phyloP scores from a whole-genome alignment of 2,888 invertebrate species.

The Himalopsyche kuldschensis region DNA sequence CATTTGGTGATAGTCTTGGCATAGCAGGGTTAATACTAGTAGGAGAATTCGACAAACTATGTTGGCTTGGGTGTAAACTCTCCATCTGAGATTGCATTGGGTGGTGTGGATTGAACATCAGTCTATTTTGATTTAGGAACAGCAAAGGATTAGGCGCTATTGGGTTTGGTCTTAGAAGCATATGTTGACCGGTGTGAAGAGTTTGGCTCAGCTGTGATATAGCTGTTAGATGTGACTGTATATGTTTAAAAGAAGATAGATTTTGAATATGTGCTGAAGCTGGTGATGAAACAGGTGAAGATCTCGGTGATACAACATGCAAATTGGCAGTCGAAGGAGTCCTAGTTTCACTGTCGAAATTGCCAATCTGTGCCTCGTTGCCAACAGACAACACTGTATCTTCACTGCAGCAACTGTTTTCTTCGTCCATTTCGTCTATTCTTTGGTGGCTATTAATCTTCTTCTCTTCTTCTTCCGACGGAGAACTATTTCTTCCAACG shows the following conservation, averaged over 20 bases:
- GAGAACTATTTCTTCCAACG: slow-evolving; percentile 20
- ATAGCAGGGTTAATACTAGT: slow-evolving; percentile 47
- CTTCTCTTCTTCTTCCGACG: slow-evolving; percentile 45
- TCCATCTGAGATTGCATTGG: slow-evolving; percentile 42
- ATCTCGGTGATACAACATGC: slow-evolving; percentile 40
- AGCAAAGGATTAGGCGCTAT: slow-evolving; percentile 57
- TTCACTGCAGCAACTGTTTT: slow-evolving; percentile 71
- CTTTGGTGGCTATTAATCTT: not conserved
- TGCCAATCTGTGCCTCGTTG: slow-evolving; percentile 67
- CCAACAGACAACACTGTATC: slow-evolving; percentile 83
- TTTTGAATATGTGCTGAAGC: slow-evolving; percentile 43
- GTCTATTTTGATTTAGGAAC: slow-evolving; percentile 55
- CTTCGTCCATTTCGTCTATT: slow-evolving; percentile 55
- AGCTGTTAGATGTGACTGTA: slow-evolving; percentile 69
- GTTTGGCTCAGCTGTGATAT: slow-evolving; percentile 67
- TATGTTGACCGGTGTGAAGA: slow-evolving; percentile 52
- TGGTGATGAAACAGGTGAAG: slow-evolving; percentile 42
- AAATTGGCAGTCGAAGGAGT: slow-evolving; percentile 36
- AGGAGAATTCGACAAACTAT: slow-evolving; percentile 35
- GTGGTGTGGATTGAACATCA: slow-evolving; percentile 50
- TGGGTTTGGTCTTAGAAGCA: slow-evolving; percentile 54
- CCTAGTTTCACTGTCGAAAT: slow-evolving; percentile 41
- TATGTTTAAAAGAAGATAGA: slow-evolving; percentile 65
- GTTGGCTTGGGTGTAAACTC: slow-evolving; percentile 35
- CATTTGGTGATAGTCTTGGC: slow-evolving; percentile 33